phyloP scores from a whole-genome alignment of 1,140 invertebrate genomes.

The Cydia splendana region DNA sequence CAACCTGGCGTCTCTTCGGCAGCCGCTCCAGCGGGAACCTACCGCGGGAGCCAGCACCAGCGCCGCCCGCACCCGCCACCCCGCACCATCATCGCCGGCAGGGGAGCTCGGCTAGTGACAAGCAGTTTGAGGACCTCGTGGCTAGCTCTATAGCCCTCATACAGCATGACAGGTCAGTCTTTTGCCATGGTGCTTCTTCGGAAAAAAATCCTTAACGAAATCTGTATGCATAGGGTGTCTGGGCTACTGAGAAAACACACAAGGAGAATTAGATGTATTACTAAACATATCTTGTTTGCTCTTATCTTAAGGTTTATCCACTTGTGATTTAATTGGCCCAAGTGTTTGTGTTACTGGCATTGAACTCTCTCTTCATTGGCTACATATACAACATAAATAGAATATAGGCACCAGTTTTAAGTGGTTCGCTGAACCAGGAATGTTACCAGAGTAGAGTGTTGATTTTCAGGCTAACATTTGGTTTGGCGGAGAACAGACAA shows the following conservation, averaged over 20 bases:
- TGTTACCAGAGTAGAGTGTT: too few relatives aligned
- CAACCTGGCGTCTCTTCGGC: slow-evolving; percentile 66
- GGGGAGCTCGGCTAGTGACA: slow-evolving; percentile 75
- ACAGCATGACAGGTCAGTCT: slow-evolving; percentile 80
- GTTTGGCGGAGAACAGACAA: too few relatives aligned
- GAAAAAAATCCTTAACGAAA: too few relatives aligned
- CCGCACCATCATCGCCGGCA: slow-evolving; percentile 74
- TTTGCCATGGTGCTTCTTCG: too few relatives aligned
- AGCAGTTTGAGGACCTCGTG: slow-evolving; percentile 80
- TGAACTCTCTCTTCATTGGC: neutral
- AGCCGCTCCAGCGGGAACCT: slow-evolving; percentile 67
- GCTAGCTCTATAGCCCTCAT: slow-evolving; percentile 84
- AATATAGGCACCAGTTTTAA: neutral
- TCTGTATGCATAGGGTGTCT: too few relatives aligned
- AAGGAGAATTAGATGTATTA: too few relatives aligned
- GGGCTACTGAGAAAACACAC: too few relatives aligned
- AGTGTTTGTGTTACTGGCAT: slow-evolving; percentile 2
- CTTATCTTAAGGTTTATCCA: slow-evolving; percentile 8
- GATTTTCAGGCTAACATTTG: too few relatives aligned
- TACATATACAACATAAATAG: neutral
- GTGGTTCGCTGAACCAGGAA: neutral
- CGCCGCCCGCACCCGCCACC: slow-evolving; percentile 69
- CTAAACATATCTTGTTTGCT: neutral
- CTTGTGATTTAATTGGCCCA: slow-evolving; percentile 10
- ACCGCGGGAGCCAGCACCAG: slow-evolving; percentile 59